Evolutionary conservation across 2,113 vertebrate species (phyloP).

Genomic region (Zosterops borbonicus): DNA sequence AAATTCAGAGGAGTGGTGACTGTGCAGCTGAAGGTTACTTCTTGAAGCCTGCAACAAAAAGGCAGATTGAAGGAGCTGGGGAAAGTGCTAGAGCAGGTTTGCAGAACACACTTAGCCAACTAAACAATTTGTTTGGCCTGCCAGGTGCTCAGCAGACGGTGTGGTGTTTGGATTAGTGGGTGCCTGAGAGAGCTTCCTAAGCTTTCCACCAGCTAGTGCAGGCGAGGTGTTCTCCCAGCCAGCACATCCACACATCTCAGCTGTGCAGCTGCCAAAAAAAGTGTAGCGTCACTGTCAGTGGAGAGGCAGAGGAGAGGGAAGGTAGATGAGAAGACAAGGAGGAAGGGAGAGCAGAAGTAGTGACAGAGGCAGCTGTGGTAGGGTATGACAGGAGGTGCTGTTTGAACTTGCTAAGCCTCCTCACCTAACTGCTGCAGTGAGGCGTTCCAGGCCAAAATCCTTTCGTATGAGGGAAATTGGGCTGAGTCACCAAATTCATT

Average conservation of each 20-base stretch:
- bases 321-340: neutral
- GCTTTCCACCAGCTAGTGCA: neutral
- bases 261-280: neutral
- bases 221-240: fast-evolving
- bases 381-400: neutral
- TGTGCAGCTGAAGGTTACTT: neutral
- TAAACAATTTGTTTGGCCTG: neutral
- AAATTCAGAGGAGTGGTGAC: neutral
- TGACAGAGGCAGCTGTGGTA: neutral
- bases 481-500: neutral
- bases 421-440: neutral
- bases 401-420: neutral
- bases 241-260: neutral
- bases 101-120: neutral
- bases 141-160: neutral
- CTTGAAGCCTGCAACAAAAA: constrained; percentile 3
- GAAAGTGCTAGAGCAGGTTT: neutral
- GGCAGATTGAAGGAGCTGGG: neutral
- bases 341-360: neutral
- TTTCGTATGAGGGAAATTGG: neutral
- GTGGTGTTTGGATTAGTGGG: neutral
- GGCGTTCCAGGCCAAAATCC: neutral
- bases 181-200: neutral
- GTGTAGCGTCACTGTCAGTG: neutral
- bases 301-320: neutral